These are phyloP conservation scores for Macaria liturata DNA, from an alignment of 2,888 invertebrate species.

Conservation along the genomic window DNA sequence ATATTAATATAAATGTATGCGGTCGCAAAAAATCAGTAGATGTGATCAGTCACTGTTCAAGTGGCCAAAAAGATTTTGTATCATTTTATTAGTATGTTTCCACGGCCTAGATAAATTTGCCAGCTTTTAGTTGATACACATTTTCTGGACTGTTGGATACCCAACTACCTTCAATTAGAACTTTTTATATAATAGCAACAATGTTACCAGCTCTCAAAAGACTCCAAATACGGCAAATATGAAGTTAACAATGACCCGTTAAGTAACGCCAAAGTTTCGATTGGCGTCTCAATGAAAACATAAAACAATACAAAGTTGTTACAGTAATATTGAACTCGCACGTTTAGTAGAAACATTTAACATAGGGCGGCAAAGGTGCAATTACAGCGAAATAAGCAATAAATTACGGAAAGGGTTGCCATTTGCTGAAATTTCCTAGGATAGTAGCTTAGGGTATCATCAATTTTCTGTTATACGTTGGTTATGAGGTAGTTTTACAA, in stretches of 20 bases:
- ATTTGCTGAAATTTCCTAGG: conserved; percentile 9
- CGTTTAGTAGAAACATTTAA: conserved; percentile 36
- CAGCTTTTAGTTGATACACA: too few relatives aligned
- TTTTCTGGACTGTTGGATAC: too few relatives aligned
- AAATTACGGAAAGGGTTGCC: conserved; percentile 45
- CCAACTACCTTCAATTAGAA: too few relatives aligned
- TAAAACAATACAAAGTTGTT: conserved; percentile 45
- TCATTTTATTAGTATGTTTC: too few relatives aligned
- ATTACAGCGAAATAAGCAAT: conserved; percentile 70
- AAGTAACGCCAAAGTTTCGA: conserved; percentile 16
- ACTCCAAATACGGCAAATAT: background rate
- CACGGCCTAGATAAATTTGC: too few relatives aligned
- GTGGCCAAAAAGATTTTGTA: too few relatives aligned
- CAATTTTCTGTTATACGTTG: too few relatives aligned
- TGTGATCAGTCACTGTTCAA: too few relatives aligned
- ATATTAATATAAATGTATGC: too few relatives aligned
- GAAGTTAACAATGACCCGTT: conserved; percentile 13
- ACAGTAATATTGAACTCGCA: conserved; percentile 31
- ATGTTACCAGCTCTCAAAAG: too few relatives aligned
- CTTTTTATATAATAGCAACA: background rate
- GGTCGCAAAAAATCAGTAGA: too few relatives aligned
- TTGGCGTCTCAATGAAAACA: conserved; percentile 39
- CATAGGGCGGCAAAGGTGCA: conserved; percentile 63
- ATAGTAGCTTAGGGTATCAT: background rate
- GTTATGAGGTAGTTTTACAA: too few relatives aligned